Percentiles rank a stretch among this genome's conserved stretches.
These are phyloP conservation scores for Trichomalopsis sarcophagae DNA, from an alignment of 1,140 invertebrate species.

Conservation along the genomic window DNA sequence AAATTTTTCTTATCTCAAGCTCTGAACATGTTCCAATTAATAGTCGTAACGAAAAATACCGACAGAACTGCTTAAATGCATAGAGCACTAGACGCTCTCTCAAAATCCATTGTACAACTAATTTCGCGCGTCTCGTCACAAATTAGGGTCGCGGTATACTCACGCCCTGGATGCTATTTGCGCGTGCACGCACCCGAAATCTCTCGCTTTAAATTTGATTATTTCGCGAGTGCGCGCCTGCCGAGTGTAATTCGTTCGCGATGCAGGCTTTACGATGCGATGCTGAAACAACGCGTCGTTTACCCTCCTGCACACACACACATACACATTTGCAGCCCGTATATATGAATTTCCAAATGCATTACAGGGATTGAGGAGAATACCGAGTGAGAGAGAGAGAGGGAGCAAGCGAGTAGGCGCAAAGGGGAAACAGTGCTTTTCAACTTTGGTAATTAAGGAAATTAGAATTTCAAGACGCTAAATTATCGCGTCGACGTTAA, in stretches of 20 bases:
- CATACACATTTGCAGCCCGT: not conserved
- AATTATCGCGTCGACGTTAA: slow-evolving; percentile 40
- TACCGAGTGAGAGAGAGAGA: not conserved
- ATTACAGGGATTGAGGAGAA: slow-evolving; percentile 31
- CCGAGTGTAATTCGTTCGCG: slow-evolving; percentile 40
- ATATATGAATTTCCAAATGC: slow-evolving; percentile 40
- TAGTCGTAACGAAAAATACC: not conserved
- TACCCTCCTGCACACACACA: not conserved
- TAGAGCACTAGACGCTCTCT: not conserved
- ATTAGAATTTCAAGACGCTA: slow-evolving; percentile 48
- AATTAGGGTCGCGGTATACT: slow-evolving; percentile 10
- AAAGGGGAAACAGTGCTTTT: slow-evolving; percentile 10
- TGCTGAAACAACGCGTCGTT: slow-evolving; percentile 23
- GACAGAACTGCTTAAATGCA: not conserved
- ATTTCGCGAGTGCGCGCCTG: slow-evolving; percentile 37
- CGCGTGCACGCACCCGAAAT: not conserved
- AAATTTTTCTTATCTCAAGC: no score
- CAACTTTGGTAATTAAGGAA: slow-evolving; percentile 53
- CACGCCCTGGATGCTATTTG: slow-evolving; percentile 28
- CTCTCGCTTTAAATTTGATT: slow-evolving; percentile 50
- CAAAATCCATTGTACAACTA: not conserved
- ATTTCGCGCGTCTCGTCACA: slow-evolving; percentile 14
- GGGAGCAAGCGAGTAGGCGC: not conserved
- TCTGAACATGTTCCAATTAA: no score
- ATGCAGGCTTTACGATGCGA: slow-evolving; percentile 27